Percentiles rank a stretch among this genome's conserved stretches.
Evolutionary conservation across 2,797 vertebrate species (phyloP).

Genomic region (Pseudochirops cupreus): DNA sequence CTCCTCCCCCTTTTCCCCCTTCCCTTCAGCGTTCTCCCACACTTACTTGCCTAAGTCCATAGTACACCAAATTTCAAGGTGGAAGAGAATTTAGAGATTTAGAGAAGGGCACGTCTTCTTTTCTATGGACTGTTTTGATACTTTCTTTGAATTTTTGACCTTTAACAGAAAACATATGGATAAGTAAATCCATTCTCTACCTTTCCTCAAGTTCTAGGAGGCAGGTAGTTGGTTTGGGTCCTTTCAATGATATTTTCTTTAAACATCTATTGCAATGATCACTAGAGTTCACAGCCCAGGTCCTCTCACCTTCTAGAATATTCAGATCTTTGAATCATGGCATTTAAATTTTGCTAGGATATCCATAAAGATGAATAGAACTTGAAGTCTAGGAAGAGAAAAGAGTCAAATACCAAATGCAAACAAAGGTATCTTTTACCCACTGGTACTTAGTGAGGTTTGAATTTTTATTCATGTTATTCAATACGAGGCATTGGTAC

Average conservation of each 20-base stretch:
- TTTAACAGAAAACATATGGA: not conserved
- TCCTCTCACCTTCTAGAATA: not conserved
- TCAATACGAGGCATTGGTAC: not conserved
- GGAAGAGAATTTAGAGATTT: not conserved
- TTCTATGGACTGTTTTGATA: not conserved
- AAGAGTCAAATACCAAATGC: not conserved
- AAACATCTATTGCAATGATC: not conserved
- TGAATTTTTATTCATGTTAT: not conserved
- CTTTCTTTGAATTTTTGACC: not conserved
- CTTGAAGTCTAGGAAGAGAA: not conserved
- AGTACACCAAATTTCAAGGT: not conserved
- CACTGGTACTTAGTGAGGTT: not conserved
- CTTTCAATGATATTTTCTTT: not conserved
- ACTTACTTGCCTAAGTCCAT: not conserved
- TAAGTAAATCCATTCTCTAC: not conserved
- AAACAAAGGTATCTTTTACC: not conserved
- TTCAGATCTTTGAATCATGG: not conserved
- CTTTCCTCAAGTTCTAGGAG: not conserved
- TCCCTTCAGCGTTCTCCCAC: not conserved
- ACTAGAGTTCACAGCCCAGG: not conserved
- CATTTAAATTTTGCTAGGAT: not conserved
- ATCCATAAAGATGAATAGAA: not conserved
- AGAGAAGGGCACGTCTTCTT: not conserved
- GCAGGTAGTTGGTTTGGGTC: not conserved
- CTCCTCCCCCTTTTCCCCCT: not conserved